Evolutionary conservation across 1,140 invertebrate species (phyloP).

Genomic region (Sminthurides bifidus): DNA sequence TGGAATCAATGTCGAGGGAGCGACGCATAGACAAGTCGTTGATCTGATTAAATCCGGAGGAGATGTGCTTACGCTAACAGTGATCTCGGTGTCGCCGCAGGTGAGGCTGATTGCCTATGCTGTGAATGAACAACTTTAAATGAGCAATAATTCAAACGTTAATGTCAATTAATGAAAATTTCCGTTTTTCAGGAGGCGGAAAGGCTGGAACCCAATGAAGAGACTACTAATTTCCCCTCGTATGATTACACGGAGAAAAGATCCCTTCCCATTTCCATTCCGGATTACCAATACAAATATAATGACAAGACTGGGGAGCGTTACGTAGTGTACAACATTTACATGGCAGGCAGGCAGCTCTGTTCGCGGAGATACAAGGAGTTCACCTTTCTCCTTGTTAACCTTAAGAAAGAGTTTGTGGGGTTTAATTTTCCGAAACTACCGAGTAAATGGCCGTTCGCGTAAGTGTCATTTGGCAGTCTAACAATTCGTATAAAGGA

Average conservation of each 20-base stretch:
- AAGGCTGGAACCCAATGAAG: slow-evolving; percentile 73
- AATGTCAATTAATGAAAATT: not conserved
- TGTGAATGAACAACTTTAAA: not conserved
- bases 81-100: slow-evolving; percentile 87
- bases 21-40: slow-evolving; percentile 97
- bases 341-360: slow-evolving; percentile 95
- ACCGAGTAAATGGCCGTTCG: slow-evolving; percentile 97
- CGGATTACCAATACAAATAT: slow-evolving; percentile 67
- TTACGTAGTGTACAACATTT: slow-evolving; percentile 95
- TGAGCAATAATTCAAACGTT: no score
- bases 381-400: slow-evolving; percentile 61
- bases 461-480: slow-evolving; percentile 40
- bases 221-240: slow-evolving; percentile 72
- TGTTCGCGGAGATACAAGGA: slow-evolving; percentile 93
- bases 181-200: slow-evolving; percentile 57
- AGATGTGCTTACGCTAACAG: slow-evolving; percentile 86
- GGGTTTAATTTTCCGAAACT: slow-evolving; percentile 97
- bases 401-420: slow-evolving; percentile 88
- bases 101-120: slow-evolving; percentile 39
- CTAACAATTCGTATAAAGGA: not conserved
- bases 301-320: slow-evolving; percentile 69
- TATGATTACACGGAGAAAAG: slow-evolving; percentile 97
- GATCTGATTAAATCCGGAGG: slow-evolving; percentile 98
- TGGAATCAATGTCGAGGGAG: slow-evolving; percentile 92
- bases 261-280: slow-evolving; percentile 94